These are phyloP conservation scores for Gallinago paraguaiae DNA, from an alignment of 2,113 vertebrate species.

Conservation along the genomic window DNA sequence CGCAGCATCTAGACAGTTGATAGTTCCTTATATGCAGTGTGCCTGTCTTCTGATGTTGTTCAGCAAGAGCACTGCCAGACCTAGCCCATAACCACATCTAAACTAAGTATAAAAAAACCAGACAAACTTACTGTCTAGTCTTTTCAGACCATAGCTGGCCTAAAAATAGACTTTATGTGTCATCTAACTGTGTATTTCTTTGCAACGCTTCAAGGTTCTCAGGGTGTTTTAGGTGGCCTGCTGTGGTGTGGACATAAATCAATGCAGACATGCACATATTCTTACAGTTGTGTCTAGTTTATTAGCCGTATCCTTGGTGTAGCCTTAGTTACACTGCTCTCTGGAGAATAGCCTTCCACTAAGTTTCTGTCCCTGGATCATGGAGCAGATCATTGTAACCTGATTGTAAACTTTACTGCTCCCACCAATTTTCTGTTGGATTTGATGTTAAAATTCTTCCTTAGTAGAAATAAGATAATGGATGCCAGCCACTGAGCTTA, in stretches of 20 bases:
- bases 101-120: background rate
- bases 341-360: background rate
- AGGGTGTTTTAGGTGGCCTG: background rate
- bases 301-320: background rate
- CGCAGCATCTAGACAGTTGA: background rate
- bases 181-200: background rate
- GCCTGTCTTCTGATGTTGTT: background rate
- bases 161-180: background rate
- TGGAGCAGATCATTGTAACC: background rate
- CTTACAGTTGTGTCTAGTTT: background rate
- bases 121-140: background rate
- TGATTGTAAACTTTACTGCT: background rate
- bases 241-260: background rate
- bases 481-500: background rate
- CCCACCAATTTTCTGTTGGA: background rate
- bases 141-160: background rate
- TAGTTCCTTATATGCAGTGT: background rate
- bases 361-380: background rate
- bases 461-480: background rate
- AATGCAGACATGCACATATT: background rate
- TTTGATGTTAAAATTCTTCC: background rate
- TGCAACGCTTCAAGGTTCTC: background rate
- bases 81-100: background rate
- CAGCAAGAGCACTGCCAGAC: background rate
- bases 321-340: background rate